phyloP scores from a whole-genome alignment of 2,888 invertebrate genomes.

The Palloptera scutellata region DNA sequence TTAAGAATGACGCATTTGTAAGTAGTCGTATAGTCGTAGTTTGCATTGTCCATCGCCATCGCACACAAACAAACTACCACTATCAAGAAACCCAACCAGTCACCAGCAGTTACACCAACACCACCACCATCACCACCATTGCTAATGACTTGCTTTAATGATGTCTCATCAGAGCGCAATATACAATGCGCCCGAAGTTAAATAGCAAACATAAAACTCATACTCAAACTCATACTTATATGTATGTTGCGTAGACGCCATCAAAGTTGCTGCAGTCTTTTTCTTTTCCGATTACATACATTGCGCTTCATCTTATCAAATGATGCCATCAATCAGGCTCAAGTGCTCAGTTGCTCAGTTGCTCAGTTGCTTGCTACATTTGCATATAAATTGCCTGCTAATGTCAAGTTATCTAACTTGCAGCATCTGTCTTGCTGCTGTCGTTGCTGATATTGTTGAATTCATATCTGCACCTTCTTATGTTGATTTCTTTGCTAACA shows the following conservation, averaged over 20 bases:
- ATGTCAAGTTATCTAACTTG: constrained; percentile 62
- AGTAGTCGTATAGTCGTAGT: no score
- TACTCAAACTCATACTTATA: no score
- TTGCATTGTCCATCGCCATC: no score
- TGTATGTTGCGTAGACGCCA: constrained; percentile 25
- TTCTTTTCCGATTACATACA: not conserved
- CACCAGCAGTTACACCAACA: no score
- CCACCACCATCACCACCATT: constrained; percentile 16
- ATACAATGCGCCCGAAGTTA: not conserved
- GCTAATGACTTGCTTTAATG: constrained; percentile 33
- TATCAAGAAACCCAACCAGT: no score
- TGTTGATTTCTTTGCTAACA: no score
- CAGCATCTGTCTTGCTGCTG: constrained; percentile 53
- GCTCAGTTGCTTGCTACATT: constrained; percentile 51
- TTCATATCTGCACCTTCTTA: no score
- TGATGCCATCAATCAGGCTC: constrained; percentile 60
- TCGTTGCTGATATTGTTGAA: not conserved
- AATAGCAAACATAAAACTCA: constrained; percentile 11
- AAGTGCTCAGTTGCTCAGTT: constrained; percentile 20
- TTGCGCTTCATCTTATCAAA: constrained; percentile 48
- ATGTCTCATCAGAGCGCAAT: constrained; percentile 22
- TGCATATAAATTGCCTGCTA: constrained; percentile 65
- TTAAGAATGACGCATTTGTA: no score
- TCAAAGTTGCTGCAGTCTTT: not conserved
- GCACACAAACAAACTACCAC: no score